Base-by-base conservation (phyloP, 2,888 invertebrate genomes). In the Byasa hedistus region DNA sequence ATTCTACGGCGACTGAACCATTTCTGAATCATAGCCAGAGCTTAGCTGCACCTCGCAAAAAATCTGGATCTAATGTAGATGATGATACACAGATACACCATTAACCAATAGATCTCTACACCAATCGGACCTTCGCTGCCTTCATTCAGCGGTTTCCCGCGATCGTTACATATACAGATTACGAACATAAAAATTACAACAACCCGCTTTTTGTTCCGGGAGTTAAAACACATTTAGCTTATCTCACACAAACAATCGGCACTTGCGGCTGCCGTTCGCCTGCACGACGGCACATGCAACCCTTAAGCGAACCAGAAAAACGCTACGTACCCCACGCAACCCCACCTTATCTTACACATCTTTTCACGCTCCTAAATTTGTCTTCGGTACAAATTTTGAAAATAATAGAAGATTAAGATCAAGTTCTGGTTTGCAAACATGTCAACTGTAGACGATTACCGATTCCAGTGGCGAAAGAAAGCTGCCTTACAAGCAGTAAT, bases 291-390 rank as follows among this genome's bases (percentile, higher is more conserved):
- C 61, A 57, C 44, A 66, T 66, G 61, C 36, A 57, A 57, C 57
- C 66, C 65, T 57, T 57, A 48, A 23, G 59, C 48, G 36, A 44
- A 60, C n/a, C 54, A 59, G 62, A 67, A 67, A 68, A 68, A 68
- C 64, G 32, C 57, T 52, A 54, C 54, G 58, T 61, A 66, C 66
- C 68, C 66, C 62, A 59, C 69, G 65, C 69, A 69, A 71, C 72
- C 71, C 72, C 70, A 64, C 69, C 69, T 76, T 80, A 83, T 81
- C 80, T 76, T 27, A 65, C 57, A 62, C 63, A 75, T 76, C 75
- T 77, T 77, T 77, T 77, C 76, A 77, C 75, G 72, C 75, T 71
- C 67, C 69, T 69, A 71, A 71, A 71, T 71, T 75, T 71, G 74
- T 72, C 67, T 68, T 65, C 69, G 66, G 70, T 69, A 64, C 61